These are phyloP conservation scores for Nomada fucata DNA, from an alignment of 2,888 invertebrate species.

Conservation along the genomic window DNA sequence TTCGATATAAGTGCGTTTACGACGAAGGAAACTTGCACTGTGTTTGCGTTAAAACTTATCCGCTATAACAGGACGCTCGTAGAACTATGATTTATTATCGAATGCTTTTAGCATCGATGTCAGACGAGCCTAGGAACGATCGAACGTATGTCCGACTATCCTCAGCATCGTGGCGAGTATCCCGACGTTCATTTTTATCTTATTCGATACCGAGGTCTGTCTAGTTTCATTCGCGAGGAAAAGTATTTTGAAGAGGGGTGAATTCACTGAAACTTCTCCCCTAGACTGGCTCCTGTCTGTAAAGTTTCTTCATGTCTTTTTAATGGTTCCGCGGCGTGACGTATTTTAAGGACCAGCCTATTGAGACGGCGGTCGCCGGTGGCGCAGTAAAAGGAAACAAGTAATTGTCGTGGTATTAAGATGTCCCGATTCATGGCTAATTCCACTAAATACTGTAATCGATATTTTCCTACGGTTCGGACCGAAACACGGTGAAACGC, in stretches of 20 bases:
- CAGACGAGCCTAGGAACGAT: background rate
- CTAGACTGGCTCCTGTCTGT: conserved; percentile 33
- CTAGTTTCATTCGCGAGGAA: background rate
- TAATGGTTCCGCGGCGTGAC: conserved; percentile 10
- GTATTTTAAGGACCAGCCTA: conserved; percentile 29
- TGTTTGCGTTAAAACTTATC: background rate
- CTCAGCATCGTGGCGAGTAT: background rate
- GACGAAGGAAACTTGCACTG: background rate
- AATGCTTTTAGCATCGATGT: conserved; percentile 36
- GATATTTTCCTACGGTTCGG: too few species aligned
- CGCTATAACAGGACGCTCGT: too few species aligned
- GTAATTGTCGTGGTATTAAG: background rate
- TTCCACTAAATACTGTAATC: background rate
- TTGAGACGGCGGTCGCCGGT: background rate
- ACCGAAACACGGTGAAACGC: too few species aligned
- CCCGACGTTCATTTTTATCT: background rate
- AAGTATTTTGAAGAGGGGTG: background rate
- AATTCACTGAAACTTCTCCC: conserved; percentile 21
- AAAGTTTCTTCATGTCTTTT: conserved; percentile 52
- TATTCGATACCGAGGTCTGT: background rate
- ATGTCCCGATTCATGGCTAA: background rate
- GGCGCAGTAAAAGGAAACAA: conserved; percentile 2
- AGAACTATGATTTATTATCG: conserved; percentile 11
- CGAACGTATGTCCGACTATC: background rate
- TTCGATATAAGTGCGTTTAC: background rate